Conservation (phyloP, 2,113 vertebrate genomes). For the Thinocorus orbignyianus region DNA sequence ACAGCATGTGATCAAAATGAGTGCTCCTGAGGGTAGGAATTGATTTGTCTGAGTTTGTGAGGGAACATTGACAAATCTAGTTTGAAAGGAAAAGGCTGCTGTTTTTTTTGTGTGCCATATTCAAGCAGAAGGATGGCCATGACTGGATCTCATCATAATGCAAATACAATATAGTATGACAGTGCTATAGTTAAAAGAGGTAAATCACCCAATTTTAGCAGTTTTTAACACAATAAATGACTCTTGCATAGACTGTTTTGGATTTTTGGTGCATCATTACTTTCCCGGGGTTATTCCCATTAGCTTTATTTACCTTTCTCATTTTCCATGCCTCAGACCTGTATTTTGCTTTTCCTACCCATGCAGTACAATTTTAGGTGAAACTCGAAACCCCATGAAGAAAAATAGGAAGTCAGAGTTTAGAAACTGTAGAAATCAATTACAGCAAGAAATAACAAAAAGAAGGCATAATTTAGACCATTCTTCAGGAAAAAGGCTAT, state of each 20-base stretch:
- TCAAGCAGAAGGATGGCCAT: background rate
- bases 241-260: background rate
- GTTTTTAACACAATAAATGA: background rate
- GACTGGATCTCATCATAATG: background rate
- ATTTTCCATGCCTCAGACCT: background rate
- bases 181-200: background rate
- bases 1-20: background rate
- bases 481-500: background rate
- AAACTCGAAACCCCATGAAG: background rate
- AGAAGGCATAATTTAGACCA: background rate
- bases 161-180: background rate
- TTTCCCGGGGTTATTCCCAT: background rate
- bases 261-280: background rate
- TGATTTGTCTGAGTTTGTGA: background rate
- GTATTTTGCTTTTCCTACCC: background rate
- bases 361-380: background rate
- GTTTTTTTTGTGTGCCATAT: background rate
- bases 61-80: background rate
- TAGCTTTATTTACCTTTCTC: background rate
- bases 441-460: background rate
- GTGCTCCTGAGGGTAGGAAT: background rate
- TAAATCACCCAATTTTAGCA: background rate
- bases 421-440: background rate
- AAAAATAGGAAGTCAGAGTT: background rate
- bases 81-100: background rate